Percentiles rank a stretch among this genome's conserved stretches.
These are phyloP conservation scores for Calliopum simillimum DNA, from an alignment of 2,888 invertebrate genomes.

Conservation along the genomic window DNA sequence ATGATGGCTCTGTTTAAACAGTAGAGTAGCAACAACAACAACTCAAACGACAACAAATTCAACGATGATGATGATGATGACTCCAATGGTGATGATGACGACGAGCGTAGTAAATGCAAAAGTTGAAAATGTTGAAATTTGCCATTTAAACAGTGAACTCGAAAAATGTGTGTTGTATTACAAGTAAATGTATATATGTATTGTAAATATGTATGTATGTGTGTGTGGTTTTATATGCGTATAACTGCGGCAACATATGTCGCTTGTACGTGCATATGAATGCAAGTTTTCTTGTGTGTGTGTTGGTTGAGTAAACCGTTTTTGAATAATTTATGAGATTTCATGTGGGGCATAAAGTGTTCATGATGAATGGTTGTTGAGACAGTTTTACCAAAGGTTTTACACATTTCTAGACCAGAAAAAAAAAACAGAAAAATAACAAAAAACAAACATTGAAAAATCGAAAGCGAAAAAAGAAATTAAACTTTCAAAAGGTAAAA, in stretches of 20 bases:
- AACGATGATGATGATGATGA: background rate
- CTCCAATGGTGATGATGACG: background rate
- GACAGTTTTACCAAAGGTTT: slow-evolving; percentile 11
- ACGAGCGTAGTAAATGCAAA: slow-evolving; percentile 11
- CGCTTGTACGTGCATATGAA: too few relatives aligned
- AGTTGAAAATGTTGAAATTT: slow-evolving; percentile 16
- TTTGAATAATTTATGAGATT: slow-evolving; percentile 24
- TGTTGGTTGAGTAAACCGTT: background rate
- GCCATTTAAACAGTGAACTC: slow-evolving; percentile 6
- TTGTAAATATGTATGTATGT: background rate
- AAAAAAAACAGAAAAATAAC: too few relatives aligned
- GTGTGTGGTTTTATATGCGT: background rate
- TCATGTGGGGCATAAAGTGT: slow-evolving; percentile 16
- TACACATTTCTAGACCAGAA: too few relatives aligned
- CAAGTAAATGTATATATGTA: background rate
- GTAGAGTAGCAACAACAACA: background rate
- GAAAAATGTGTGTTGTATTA: background rate
- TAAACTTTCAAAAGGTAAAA: too few relatives aligned
- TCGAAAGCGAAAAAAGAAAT: too few relatives aligned
- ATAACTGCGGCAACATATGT: background rate
- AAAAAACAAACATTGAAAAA: too few relatives aligned
- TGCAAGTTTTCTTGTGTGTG: too few relatives aligned
- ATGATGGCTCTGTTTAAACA: too few relatives aligned
- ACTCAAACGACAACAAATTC: background rate
- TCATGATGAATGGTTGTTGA: slow-evolving; percentile 19